phyloP scores from a whole-genome alignment of 2,888 invertebrate species.

The Leistus spinibarbis region DNA sequence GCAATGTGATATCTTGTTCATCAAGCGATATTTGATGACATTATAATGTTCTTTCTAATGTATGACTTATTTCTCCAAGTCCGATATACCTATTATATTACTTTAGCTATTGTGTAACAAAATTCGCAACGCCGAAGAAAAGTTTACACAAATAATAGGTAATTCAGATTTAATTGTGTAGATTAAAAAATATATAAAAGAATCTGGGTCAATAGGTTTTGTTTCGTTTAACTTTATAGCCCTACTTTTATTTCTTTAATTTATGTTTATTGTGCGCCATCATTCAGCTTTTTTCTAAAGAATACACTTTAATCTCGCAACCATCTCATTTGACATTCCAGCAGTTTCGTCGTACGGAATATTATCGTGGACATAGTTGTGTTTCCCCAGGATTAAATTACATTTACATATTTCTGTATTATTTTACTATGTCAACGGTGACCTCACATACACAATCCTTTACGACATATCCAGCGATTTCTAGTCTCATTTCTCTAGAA shows the following conservation, averaged over 20 bases:
- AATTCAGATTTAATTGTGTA: neutral
- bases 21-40: conserved; percentile 35
- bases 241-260: neutral
- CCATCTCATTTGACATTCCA: conserved; percentile 5
- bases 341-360: neutral
- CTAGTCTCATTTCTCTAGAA: neutral
- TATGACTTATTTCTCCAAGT: too few relatives aligned
- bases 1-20: conserved; percentile 41
- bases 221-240: neutral
- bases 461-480: conserved; percentile 7
- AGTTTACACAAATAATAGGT: neutral
- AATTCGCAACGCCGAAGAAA: neutral
- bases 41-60: conserved; percentile 10
- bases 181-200: neutral
- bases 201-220: neutral
- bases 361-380: neutral
- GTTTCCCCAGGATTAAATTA: conserved; percentile 8
- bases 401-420: conserved; percentile 28
- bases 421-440: conserved; percentile 5
- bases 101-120: too few relatives aligned
- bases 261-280: neutral
- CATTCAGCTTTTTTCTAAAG: neutral
- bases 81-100: neutral
- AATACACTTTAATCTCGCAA: neutral
- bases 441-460: neutral